phyloP scores from a whole-genome alignment of 2,888 invertebrate species.

The Netelia fuscicornis region DNA sequence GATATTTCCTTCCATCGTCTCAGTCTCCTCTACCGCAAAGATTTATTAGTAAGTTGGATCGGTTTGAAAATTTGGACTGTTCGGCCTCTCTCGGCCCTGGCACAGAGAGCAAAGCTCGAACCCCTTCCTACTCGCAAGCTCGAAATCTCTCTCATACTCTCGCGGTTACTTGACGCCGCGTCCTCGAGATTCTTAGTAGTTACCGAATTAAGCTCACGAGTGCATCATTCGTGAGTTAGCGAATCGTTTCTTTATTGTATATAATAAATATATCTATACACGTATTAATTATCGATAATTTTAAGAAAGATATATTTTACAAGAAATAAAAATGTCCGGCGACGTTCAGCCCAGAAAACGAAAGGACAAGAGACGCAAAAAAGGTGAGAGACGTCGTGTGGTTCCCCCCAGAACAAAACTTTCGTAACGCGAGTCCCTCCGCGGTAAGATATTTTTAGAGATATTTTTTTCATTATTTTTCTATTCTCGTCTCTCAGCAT shows the following conservation, averaged over 20 bases:
- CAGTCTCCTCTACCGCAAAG: background rate
- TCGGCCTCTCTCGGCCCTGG: slow-evolving; percentile 53
- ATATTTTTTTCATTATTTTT: slow-evolving; percentile 72
- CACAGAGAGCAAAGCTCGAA: slow-evolving; percentile 44
- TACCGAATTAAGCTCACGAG: slow-evolving; percentile 57
- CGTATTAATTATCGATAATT: background rate
- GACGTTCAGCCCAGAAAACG: slow-evolving; percentile 95
- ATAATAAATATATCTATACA: background rate
- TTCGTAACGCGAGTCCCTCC: slow-evolving; percentile 76
- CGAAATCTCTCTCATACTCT: slow-evolving; percentile 30
- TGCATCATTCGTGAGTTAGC: slow-evolving; percentile 48
- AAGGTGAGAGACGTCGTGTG: slow-evolving; percentile 87
- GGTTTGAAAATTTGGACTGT: slow-evolving; percentile 9
- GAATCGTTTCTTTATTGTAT: background rate
- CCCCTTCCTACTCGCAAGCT: slow-evolving; percentile 54
- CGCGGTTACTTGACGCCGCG: slow-evolving; percentile 33
- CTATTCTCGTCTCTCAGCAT: slow-evolving; percentile 14
- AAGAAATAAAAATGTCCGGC: slow-evolving; percentile 89
- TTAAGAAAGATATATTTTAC: background rate
- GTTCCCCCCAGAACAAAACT: slow-evolving; percentile 62
- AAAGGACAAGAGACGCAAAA: slow-evolving; percentile 93
- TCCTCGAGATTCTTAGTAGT: slow-evolving; percentile 54
- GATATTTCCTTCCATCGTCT: background rate
- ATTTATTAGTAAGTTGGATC: background rate
- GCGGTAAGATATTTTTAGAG: slow-evolving; percentile 78